These are phyloP conservation scores for Pseudolaguvia tuberculata DNA, from an alignment of 2,113 vertebrate species.

Conservation along the genomic window DNA sequence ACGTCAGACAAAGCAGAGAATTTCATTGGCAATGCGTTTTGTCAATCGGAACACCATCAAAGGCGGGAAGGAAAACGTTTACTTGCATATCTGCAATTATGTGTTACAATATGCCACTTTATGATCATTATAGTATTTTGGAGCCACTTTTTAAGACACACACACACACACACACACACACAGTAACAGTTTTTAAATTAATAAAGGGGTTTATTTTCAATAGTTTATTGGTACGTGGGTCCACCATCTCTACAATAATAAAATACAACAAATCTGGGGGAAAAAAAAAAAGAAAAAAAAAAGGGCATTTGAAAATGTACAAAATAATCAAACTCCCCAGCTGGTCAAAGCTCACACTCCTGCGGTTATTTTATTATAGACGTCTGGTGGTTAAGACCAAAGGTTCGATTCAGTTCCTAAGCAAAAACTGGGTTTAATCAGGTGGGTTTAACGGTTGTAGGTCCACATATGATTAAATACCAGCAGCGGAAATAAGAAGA, in stretches of 20 bases:
- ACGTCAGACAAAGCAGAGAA: background rate
- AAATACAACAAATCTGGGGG: constrained; percentile 53
- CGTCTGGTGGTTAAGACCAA: constrained; percentile 1
- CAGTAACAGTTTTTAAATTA: constrained; percentile 37
- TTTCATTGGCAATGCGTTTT: constrained; percentile 14
- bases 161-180: background rate
- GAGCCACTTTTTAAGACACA: background rate
- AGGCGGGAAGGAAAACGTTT: background rate
- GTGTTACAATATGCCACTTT: constrained; percentile 3
- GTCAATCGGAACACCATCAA: constrained; percentile 7
- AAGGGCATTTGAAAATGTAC: constrained; percentile 55
- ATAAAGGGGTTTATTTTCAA: constrained; percentile 57
- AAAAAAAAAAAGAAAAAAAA: constrained; percentile 38
- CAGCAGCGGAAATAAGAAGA: background rate
- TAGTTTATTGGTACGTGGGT: constrained; percentile 51
- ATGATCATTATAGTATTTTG: background rate
- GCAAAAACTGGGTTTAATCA: background rate
- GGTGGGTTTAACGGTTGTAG: background rate
- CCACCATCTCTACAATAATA: constrained; percentile 56
- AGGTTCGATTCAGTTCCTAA: constrained; percentile 3
- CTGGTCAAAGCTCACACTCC: constrained; percentile 32
- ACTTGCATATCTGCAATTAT: background rate
- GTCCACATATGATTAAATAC: background rate
- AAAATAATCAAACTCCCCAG: constrained; percentile 48
- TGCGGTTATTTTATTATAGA: constrained; percentile 13